These are phyloP conservation scores for Dryobotodes eremita DNA, from an alignment of 2,888 invertebrate species.

Conservation along the genomic window DNA sequence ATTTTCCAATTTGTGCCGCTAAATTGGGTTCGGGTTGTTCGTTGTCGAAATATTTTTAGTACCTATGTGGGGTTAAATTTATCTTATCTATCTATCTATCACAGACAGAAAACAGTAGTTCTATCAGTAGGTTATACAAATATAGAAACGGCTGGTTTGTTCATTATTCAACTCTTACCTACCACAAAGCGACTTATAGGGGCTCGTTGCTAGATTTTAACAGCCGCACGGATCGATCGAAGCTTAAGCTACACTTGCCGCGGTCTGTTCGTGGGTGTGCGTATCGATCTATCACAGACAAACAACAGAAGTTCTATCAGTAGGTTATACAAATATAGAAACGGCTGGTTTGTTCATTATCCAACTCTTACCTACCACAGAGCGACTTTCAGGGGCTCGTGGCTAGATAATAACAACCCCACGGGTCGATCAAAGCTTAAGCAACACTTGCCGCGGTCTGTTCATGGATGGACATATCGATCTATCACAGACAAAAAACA, in stretches of 20 bases:
- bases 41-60: not conserved
- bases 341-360: not conserved
- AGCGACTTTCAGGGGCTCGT: not conserved
- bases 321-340: not conserved
- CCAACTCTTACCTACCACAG: not conserved
- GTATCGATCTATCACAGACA: not conserved
- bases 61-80: not conserved
- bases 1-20: not conserved
- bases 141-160: not conserved
- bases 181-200: not conserved
- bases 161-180: not conserved
- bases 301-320: not conserved
- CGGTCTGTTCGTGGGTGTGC: too few species aligned
- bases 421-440: not conserved
- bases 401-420: not conserved
- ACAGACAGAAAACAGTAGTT: not conserved
- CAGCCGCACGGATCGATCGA: not conserved
- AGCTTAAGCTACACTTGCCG: not conserved
- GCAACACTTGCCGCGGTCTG: not conserved
- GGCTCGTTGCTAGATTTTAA: not conserved
- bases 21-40: not conserved
- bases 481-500: too few species aligned
- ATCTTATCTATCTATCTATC: not conserved
- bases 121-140: not conserved
- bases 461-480: too few species aligned